Percentiles rank a stretch among this genome's conserved stretches.
Evolutionary conservation across 2,113 vertebrate genomes (phyloP).

Genomic region (Melanerpes aurifrons): DNA sequence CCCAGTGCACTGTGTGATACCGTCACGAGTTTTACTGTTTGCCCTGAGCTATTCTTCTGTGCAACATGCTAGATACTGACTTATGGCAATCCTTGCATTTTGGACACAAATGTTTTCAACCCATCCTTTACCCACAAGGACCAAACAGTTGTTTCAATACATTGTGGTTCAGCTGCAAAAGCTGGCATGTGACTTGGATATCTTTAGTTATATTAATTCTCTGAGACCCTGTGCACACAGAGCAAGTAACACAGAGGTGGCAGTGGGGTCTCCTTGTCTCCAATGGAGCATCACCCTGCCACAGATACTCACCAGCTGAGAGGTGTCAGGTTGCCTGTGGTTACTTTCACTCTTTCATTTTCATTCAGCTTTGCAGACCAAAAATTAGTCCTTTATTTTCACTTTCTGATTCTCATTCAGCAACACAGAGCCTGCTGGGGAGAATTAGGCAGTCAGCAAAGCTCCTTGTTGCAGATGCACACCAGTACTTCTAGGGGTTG

Average conservation of each 20-base stretch:
- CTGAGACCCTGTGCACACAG: not conserved
- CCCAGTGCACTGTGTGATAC: no score
- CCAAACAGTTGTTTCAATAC: not conserved
- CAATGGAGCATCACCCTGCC: not conserved
- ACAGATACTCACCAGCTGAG: not conserved
- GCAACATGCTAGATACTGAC: not conserved
- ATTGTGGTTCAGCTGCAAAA: not conserved
- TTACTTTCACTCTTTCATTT: slow-evolving; percentile 24
- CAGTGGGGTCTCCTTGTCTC: not conserved
- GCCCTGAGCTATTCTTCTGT: not conserved
- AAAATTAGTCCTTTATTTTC: not conserved
- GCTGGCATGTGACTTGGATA: not conserved
- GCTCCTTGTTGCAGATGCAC: fast-evolving
- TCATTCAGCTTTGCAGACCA: not conserved
- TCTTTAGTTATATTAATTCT: not conserved
- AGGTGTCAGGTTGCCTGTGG: not conserved
- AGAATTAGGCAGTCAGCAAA: not conserved
- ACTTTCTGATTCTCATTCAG: not conserved
- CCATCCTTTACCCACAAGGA: not conserved
- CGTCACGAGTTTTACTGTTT: not conserved
- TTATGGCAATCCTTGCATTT: not conserved
- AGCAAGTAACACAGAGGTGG: not conserved
- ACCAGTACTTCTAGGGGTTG: not conserved
- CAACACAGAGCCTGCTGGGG: not conserved
- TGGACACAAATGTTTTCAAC: not conserved